phyloP scores from a whole-genome alignment of 2,888 invertebrate genomes.

The Ochropleura plecta region DNA sequence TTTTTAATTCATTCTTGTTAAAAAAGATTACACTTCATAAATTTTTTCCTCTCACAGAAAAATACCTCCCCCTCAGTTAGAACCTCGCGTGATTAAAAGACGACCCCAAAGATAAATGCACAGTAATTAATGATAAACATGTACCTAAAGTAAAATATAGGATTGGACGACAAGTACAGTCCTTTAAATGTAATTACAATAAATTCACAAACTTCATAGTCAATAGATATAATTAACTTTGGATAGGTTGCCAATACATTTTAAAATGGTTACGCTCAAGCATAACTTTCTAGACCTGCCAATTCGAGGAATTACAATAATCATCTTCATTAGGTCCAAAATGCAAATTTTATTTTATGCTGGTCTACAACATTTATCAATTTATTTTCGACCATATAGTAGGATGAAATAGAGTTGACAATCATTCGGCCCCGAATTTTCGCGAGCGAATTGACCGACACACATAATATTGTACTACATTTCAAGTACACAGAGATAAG shows the following conservation, averaged over 20 bases:
- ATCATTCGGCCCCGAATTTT: neutral
- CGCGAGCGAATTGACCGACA: neutral
- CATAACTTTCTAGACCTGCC: neutral
- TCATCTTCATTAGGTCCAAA: neutral
- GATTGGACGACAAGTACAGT: conserved; percentile 42
- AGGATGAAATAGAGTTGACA: neutral
- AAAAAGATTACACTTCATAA: too few relatives aligned
- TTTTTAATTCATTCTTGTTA: too few relatives aligned
- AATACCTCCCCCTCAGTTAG: too few relatives aligned
- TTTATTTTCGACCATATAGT: conserved; percentile 1
- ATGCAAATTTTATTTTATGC: neutral
- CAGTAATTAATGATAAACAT: conserved; percentile 25
- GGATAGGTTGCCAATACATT: conserved; percentile 31
- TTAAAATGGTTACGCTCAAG: conserved; percentile 18
- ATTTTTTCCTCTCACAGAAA: too few relatives aligned
- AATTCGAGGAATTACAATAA: neutral
- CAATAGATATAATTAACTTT: conserved; percentile 10
- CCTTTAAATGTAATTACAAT: conserved; percentile 19
- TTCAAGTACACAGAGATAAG: conserved; percentile 24
- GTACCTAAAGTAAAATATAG: conserved; percentile 28
- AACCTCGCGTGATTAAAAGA: too few relatives aligned
- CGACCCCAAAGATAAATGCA: conserved; percentile 21
- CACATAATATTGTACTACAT: conserved; percentile 21
- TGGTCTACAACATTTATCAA: neutral
- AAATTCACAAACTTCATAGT: conserved; percentile 26